Evolutionary conservation across 2,113 vertebrate species (phyloP), one percentile per base, ranked within the genome.

Genomic region (Chaetops frenatus): DNA sequence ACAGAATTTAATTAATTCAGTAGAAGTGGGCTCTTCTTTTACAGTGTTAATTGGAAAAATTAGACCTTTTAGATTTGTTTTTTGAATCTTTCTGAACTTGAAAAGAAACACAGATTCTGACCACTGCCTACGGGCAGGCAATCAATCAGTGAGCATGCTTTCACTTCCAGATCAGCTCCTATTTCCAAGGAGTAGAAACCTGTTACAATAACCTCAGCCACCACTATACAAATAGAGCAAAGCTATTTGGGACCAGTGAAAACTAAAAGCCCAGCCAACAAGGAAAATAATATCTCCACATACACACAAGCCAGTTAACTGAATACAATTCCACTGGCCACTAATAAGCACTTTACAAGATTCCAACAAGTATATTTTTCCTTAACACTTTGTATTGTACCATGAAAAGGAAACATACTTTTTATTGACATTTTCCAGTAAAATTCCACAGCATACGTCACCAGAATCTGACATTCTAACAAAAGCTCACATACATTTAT

Each of bases 111-210:
- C 66, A 90, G 94, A 96, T 95, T 97, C 97, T 97, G 96, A 97
- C 98, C 94, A 94, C 91, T 97, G 95, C 92, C 91, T 90, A 88
- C 86, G 96, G 97, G 96, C 97, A 97, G 97, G 96, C 97, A 97
- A 98, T 98, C 98, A 98, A 97, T 98, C 98, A 97, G 95, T 92
- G 93, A 98, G 96, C 93, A 97, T 93, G 96, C 94, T 93, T 97
- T 92, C 97, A 97, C 97, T 98, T 98, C 98, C 98, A 98, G 94
- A 95, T 96, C 96, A 97, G 96, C 92, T 97, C 95, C 96, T 67
- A 86, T 93, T 97, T 97, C 95, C 88, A 95, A 87, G 97, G 95
- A 79, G 86, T 91, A 88, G 88, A 93, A 97, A 97, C 96, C 96
- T 97, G 96, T 96, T 97, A 97, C 94, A 96, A 96, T 97, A 98